Evolutionary conservation across 2,888 invertebrate genomes (phyloP).

Genomic region (Mimumesa dahlbomi): DNA sequence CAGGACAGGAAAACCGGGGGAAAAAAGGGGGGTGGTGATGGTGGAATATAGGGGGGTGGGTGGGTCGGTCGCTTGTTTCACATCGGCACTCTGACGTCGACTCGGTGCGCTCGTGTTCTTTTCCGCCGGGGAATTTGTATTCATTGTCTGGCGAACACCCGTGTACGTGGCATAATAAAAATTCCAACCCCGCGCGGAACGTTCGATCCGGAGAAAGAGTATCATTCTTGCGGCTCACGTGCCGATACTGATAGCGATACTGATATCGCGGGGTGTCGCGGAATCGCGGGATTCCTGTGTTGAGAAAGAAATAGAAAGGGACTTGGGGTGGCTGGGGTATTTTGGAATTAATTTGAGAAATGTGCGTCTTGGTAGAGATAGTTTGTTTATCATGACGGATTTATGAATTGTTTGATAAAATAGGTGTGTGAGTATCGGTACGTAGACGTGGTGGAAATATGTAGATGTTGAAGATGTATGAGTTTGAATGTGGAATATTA

Average conservation of each 20-base stretch:
- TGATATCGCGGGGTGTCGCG: not conserved
- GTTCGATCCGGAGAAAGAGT: slow-evolving; percentile 40
- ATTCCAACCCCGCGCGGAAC: slow-evolving; percentile 41
- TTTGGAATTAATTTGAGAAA: too few species aligned
- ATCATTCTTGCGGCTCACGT: slow-evolving; percentile 31
- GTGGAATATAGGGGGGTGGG: not conserved
- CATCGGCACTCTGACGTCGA: slow-evolving; percentile 60
- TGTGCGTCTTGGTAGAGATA: not conserved
- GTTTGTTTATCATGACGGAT: too few species aligned
- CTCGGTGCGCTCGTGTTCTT: slow-evolving; percentile 64
- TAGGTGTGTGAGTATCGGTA: too few species aligned
- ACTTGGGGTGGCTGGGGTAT: too few species aligned
- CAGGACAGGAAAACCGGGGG: slow-evolving; percentile 21
- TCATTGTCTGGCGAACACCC: slow-evolving; percentile 63
- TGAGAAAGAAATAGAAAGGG: too few species aligned
- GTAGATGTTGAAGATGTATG: too few species aligned
- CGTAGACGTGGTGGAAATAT: too few species aligned
- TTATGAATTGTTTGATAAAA: too few species aligned
- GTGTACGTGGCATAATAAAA: slow-evolving; percentile 69
- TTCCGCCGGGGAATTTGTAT: slow-evolving; percentile 70
- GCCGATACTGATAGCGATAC: not conserved
- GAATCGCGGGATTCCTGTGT: not conserved
- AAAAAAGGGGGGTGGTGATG: slow-evolving; percentile 6
- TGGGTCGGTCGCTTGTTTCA: slow-evolving; percentile 60
- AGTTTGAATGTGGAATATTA: too few species aligned